phyloP scores from a whole-genome alignment of 2,113 vertebrate species.

The Sturnira hondurensis region DNA sequence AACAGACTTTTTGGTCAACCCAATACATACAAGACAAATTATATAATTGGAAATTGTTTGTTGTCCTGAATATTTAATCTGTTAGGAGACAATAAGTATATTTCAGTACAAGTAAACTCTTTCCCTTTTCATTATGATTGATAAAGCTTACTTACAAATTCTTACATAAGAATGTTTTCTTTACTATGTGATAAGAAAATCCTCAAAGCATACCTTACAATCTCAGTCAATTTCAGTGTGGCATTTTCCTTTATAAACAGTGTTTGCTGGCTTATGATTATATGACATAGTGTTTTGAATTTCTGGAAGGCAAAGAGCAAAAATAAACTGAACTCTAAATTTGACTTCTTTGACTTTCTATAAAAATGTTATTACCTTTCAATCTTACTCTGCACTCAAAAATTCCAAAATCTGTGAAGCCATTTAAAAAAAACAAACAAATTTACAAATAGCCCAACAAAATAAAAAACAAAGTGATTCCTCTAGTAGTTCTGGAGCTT shows the following conservation, averaged over 20 bases:
- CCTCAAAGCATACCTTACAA: neutral
- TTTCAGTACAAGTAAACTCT: neutral
- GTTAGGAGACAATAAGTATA: neutral
- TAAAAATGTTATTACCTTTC: neutral
- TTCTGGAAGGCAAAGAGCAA: conserved; percentile 3
- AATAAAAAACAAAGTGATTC: neutral
- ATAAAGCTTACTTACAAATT: neutral
- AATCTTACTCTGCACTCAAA: neutral
- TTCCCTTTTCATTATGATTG: neutral
- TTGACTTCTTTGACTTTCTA: neutral
- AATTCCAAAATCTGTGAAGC: neutral
- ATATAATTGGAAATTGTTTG: neutral
- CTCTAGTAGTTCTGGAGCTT: neutral
- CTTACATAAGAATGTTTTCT: neutral
- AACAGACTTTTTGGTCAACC: no score
- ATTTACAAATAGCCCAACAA: neutral
- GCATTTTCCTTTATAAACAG: neutral
- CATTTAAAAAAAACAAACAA: neutral
- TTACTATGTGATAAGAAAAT: neutral
- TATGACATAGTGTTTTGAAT: neutral
- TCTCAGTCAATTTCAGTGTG: neutral
- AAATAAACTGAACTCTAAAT: neutral
- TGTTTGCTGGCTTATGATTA: neutral
- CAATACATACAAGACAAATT: neutral
- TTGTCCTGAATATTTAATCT: neutral